Evolutionary conservation across 2,888 invertebrate genomes (phyloP).

Genomic region (Drosophila meridionalis): DNA sequence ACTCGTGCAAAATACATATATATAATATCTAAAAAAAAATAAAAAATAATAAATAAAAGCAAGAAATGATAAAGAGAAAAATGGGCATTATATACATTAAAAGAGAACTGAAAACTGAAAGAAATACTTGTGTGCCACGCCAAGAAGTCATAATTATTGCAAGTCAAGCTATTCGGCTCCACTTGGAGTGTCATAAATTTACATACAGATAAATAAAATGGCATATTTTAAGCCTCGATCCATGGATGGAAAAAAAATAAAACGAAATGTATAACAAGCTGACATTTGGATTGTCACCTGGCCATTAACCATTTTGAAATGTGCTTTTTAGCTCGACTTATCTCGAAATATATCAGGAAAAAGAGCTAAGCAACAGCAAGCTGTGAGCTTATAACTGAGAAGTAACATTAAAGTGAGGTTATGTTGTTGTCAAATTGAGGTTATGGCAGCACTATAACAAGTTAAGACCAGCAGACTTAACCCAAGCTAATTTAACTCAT

Average conservation of each 20-base stretch:
- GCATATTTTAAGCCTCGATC: slow-evolving; percentile 23
- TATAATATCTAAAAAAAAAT: background rate
- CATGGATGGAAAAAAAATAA: slow-evolving; percentile 6
- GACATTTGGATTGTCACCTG: slow-evolving; percentile 45
- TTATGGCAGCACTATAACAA: slow-evolving; percentile 10
- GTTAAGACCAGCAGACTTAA: background rate
- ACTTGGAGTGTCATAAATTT: slow-evolving; percentile 69
- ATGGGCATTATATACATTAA: slow-evolving; percentile 27
- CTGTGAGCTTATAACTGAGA: background rate
- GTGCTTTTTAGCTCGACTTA: slow-evolving; percentile 26
- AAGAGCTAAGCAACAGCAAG: background rate
- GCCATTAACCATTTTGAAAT: slow-evolving; percentile 39
- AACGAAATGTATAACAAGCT: slow-evolving; percentile 7
- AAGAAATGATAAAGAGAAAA: slow-evolving; percentile 13
- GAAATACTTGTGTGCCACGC: slow-evolving; percentile 53
- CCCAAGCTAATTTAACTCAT: slow-evolving; percentile 15
- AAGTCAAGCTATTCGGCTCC: slow-evolving; percentile 65
- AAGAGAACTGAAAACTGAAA: slow-evolving; percentile 29
- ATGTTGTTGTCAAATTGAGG: slow-evolving; percentile 20
- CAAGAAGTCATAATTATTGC: slow-evolving; percentile 79
- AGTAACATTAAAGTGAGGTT: slow-evolving; percentile 30
- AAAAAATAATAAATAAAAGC: background rate
- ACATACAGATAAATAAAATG: slow-evolving; percentile 59
- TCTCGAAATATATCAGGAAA: slow-evolving; percentile 30
- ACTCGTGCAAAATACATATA: slow-evolving; percentile 64